Base-by-base conservation (phyloP, 2,797 vertebrate genomes). In the Hapalemur alaotrensis region DNA sequence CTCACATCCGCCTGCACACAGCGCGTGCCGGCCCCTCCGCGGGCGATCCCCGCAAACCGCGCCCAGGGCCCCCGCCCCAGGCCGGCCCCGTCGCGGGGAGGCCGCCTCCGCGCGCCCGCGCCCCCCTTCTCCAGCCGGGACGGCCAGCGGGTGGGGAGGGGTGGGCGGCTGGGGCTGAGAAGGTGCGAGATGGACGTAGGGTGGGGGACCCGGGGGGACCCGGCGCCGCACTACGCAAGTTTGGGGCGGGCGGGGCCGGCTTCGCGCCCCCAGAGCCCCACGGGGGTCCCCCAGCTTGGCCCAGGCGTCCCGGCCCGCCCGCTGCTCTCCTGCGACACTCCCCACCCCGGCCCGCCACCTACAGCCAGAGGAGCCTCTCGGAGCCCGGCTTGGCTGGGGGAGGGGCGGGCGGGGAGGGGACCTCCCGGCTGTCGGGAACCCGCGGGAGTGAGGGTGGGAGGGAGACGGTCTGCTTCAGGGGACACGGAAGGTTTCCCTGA, bases 1-100 rank as follows among this genome's bases (percentile, higher is more conserved):
- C 98, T 96, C 98, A 97, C 98, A 97, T 95, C 95, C 91, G 80
- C 91, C 91, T 65, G 97, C 97, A 90, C 95, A 41, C 87, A 0
- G 91, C 54, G 72, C 52, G 83, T 3, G 61, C 93, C 38, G 41
- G 80, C 84, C 97, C 76, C 93, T 84, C 38, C 0, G 67, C 50
- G 67, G 78, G 96, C 91, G 93, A 97, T 81, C 94, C 97, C 97
- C 72, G 82, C 89, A 69, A 61, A 28, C 5, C 28, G 59, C 35
- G 8, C 35, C n/a, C 48, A 32, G n/a, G 54, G 59, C 48, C 83
- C 92, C 48, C 30, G 30, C 82, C 89, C 82, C 25, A 32, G 43
- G 88, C 81, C 7, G 35, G 30, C 82, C 85, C 17, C 4, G 11
- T 35, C 2, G 22, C 32, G 18, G 70, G 84, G 84, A n/a, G 65